A percentile compares a stretch with the other conserved stretches of the same genome.
These are phyloP conservation scores for Sinella curviseta DNA, from an alignment of 1,140 invertebrate species.

Conservation along the genomic window DNA sequence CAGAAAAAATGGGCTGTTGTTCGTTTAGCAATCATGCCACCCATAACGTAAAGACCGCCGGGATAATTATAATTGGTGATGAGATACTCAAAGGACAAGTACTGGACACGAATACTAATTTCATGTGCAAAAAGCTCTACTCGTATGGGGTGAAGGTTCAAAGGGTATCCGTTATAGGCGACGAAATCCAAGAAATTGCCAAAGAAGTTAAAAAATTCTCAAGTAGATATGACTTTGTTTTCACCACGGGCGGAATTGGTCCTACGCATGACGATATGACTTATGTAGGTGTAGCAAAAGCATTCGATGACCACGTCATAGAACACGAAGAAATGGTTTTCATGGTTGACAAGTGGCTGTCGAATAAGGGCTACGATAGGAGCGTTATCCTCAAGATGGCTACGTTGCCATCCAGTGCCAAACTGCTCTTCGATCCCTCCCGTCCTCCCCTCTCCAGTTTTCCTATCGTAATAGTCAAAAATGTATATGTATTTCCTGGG, in stretches of 20 bases:
- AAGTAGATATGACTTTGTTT: slow-evolving; percentile 63
- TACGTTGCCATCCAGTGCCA: slow-evolving; percentile 55
- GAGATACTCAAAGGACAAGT: slow-evolving; percentile 82
- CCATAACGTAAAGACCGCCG: slow-evolving; percentile 50
- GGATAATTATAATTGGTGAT: slow-evolving; percentile 73
- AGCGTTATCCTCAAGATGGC: slow-evolving; percentile 57
- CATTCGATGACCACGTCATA: slow-evolving; percentile 65
- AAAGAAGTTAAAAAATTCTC: slow-evolving; percentile 69
- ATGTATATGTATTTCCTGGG: slow-evolving; percentile 78
- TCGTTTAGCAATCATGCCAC: not conserved
- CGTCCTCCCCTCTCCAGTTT: slow-evolving; percentile 53
- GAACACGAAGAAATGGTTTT: slow-evolving; percentile 63
- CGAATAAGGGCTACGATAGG: slow-evolving; percentile 24
- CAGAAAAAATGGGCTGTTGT: not conserved
- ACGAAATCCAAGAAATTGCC: slow-evolving; percentile 70
- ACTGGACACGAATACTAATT: slow-evolving; percentile 72
- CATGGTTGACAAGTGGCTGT: slow-evolving; percentile 56
- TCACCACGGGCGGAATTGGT: slow-evolving; percentile 79
- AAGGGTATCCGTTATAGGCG: slow-evolving; percentile 71
- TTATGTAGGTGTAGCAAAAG: slow-evolving; percentile 73
- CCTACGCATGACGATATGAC: slow-evolving; percentile 85
- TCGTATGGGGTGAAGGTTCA: slow-evolving; percentile 66
- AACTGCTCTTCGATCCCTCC: slow-evolving; percentile 50
- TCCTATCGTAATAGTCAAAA: slow-evolving; percentile 68
- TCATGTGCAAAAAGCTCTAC: slow-evolving; percentile 66